Conservation (phyloP, 2,888 invertebrate genomes). For the Leptinotarsa haldemani region DNA sequence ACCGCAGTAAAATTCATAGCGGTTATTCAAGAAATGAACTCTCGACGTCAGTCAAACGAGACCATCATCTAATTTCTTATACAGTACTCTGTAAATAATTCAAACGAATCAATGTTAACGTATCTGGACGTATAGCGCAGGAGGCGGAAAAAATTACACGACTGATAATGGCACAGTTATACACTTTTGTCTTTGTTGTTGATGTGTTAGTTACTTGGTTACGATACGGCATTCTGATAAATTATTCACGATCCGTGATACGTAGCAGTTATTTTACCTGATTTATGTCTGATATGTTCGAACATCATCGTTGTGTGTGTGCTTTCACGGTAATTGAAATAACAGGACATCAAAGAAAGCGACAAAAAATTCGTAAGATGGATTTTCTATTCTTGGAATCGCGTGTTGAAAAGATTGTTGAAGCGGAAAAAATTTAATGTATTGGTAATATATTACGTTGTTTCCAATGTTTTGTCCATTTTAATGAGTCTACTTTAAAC, state of each 20-base stretch:
- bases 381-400: neutral
- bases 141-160: slow-evolving; percentile 22
- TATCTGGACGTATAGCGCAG: neutral
- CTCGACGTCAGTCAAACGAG: neutral
- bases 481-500: too few species aligned
- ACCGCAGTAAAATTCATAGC: neutral
- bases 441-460: neutral
- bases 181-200: slow-evolving; percentile 43
- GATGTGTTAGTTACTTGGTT: slow-evolving; percentile 48
- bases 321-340: slow-evolving; percentile 8
- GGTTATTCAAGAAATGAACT: neutral
- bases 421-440: neutral
- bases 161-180: slow-evolving; percentile 39
- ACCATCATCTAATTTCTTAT: slow-evolving; percentile 7
- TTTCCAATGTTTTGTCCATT: too few species aligned
- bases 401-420: neutral
- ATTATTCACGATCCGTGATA: slow-evolving; percentile 49
- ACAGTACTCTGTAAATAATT: slow-evolving; percentile 5
- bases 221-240: slow-evolving; percentile 47
- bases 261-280: slow-evolving; percentile 43
- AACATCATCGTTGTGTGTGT: slow-evolving; percentile 6
- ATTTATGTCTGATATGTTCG: slow-evolving; percentile 39
- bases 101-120: slow-evolving; percentile 3
- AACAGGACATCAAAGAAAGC: slow-evolving; percentile 3
- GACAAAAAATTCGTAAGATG: neutral